A percentile compares a stretch with the other conserved stretches of the same genome.
phyloP scores from a whole-genome alignment of 2,888 invertebrate genomes.

The Torymus texanus region DNA sequence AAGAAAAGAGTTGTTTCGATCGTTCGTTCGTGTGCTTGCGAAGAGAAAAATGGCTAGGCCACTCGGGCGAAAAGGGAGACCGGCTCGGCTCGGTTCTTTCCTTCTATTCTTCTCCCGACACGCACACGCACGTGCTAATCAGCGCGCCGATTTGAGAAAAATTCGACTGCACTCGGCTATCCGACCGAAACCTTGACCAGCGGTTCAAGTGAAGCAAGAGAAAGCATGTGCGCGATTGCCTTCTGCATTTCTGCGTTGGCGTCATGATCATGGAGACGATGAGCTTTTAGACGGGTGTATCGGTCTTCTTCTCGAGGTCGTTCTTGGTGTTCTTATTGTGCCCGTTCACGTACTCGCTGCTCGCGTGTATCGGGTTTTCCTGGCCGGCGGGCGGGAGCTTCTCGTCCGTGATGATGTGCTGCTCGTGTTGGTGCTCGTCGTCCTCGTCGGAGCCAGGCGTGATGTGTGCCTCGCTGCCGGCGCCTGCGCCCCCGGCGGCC shows the following conservation, averaged over 20 bases:
- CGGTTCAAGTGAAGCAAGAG: no score
- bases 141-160: no score
- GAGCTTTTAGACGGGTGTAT: slow-evolving; percentile 78
- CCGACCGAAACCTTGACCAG: no score
- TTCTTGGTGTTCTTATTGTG: slow-evolving; percentile 78
- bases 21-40: slow-evolving; percentile 17
- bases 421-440: slow-evolving; percentile 67
- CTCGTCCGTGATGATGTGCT: slow-evolving; percentile 73
- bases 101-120: neutral
- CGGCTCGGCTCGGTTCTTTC: slow-evolving; percentile 13
- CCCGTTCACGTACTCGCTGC: slow-evolving; percentile 79
- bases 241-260: slow-evolving; percentile 7
- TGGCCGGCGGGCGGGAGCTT: slow-evolving; percentile 70
- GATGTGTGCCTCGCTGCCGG: slow-evolving; percentile 79
- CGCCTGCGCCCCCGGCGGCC: slow-evolving; percentile 79
- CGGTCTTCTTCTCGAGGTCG: slow-evolving; percentile 75
- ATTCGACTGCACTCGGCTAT: no score
- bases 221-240: neutral
- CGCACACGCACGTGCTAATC: neutral
- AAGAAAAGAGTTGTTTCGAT: slow-evolving; percentile 14
- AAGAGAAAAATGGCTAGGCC: slow-evolving; percentile 28
- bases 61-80: slow-evolving; percentile 13
- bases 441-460: slow-evolving; percentile 77
- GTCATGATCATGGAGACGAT: neutral
- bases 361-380: slow-evolving; percentile 76